Base-by-base conservation (phyloP, 2,888 invertebrate genomes). In the Aphodius sticticus region DNA sequence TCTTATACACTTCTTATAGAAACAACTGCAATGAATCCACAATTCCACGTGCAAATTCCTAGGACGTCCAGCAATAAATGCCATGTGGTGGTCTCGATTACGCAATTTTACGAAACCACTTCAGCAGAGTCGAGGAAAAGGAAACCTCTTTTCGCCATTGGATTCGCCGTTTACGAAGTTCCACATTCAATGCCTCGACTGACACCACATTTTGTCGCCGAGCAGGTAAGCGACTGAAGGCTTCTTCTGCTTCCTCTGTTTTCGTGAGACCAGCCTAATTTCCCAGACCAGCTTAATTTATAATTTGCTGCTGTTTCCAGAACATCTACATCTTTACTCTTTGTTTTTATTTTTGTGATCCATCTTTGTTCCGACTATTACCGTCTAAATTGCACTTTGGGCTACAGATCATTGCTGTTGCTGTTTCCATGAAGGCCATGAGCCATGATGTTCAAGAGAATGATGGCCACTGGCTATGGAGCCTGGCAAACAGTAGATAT, bases 61-160 rank as follows among this genome's bases (percentile, higher is more conserved):
- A 90, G 92, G 81, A 91, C 91, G 35, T 91, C 91, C 72, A 91
- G 90, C 84, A 92, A 91, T 87, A 93, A 93, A 89, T 94, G 94
- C 86, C 94, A 94, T 90, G 93, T 94, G 79, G 94, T 94, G 70
- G 93, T 94, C 79, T 93, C 94, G 14, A 93, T 94, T 81, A 92
- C 93, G 79, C 94, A 94, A 88, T 91, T 91, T 86, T 94, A 94
- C 87, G 91, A 92, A 85, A 89, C 88, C 6, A 89, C 89, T 84
- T 88, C 89, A 76, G 84, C 85, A 9, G 91, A 91, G 84, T 85
- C 86, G 6, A 91, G 90, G 84, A 90, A 90, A 85, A 91, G 90
- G 82, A 90, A 90, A 84, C 89, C 90, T 12, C 89, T 93, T 80
- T 92, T 91, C 85, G 92, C 93, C 81, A 92, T 94, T 83, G 94